phyloP scores from a whole-genome alignment of 1,140 invertebrate species.

The Ceratina japonica region DNA sequence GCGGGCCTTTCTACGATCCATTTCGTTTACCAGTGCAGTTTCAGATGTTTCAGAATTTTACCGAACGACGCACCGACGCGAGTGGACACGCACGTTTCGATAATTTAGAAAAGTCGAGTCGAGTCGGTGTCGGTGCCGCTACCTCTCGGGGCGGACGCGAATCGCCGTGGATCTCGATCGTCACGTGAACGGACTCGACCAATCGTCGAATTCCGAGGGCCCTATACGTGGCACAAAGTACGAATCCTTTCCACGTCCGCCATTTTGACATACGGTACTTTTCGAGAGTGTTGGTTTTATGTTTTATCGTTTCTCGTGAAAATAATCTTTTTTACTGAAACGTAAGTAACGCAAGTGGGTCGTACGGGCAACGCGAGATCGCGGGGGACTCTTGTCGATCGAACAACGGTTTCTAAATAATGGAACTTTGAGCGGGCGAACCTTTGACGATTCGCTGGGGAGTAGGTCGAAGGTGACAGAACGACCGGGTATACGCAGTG shows the following conservation, averaged over 20 bases:
- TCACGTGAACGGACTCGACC: constrained; percentile 55
- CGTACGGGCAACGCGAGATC: constrained; percentile 52
- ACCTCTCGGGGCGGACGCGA: constrained; percentile 11
- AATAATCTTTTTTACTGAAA: constrained; percentile 83
- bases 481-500: constrained; percentile 70
- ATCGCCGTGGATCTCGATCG: constrained; percentile 15
- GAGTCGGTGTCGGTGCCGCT: not conserved
- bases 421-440: constrained; percentile 58
- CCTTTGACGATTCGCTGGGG: constrained; percentile 64
- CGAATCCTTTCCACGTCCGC: constrained; percentile 87
- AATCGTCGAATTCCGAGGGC: constrained; percentile 60
- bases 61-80: not conserved
- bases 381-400: constrained; percentile 44
- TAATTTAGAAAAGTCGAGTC: not conserved
- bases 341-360: constrained; percentile 79
- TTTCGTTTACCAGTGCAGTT: constrained; percentile 8
- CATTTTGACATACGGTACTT: constrained; percentile 89
- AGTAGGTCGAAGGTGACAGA: constrained; percentile 77
- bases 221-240: constrained; percentile 88
- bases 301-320: constrained; percentile 84
- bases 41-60: constrained; percentile 47
- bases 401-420: constrained; percentile 45
- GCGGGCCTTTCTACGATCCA: not conserved
- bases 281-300: constrained; percentile 85
- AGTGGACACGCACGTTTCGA: too few species aligned